A percentile compares a stretch with the other conserved stretches of the same genome.
These are phyloP conservation scores for Eristalis pertinax DNA, from an alignment of 2,888 invertebrate species.

Conservation along the genomic window DNA sequence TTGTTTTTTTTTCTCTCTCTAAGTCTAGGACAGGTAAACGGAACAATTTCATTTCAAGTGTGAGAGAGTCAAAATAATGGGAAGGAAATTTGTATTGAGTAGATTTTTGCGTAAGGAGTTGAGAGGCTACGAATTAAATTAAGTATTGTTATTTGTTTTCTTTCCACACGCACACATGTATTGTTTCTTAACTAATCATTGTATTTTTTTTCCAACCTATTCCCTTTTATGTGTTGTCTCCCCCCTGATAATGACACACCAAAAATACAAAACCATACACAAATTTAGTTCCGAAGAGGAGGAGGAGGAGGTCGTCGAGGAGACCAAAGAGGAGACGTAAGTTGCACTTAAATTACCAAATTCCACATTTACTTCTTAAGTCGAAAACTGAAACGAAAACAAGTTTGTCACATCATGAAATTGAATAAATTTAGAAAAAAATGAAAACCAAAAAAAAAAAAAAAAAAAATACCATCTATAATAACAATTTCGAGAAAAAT, in stretches of 20 bases:
- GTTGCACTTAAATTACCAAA: slow-evolving; percentile 70
- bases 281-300: slow-evolving; percentile 81
- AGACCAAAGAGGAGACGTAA: slow-evolving; percentile 81
- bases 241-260: slow-evolving; percentile 48
- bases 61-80: slow-evolving; percentile 13
- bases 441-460: slow-evolving; percentile 1
- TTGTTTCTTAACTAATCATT: slow-evolving; percentile 54
- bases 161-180: slow-evolving; percentile 20
- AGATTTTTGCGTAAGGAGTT: slow-evolving; percentile 34
- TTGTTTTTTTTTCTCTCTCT: slow-evolving; percentile 23
- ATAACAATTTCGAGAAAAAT: slow-evolving; percentile 4
- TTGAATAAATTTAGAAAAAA: neutral
- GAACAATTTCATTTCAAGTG: slow-evolving; percentile 3
- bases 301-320: slow-evolving; percentile 81
- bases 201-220: slow-evolving; percentile 45
- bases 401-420: slow-evolving; percentile 3
- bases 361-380: slow-evolving; percentile 21
- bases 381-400: neutral
- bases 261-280: slow-evolving; percentile 56
- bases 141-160: slow-evolving; percentile 54
- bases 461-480: slow-evolving; percentile 8
- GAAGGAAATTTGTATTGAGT: slow-evolving; percentile 43
- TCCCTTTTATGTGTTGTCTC: slow-evolving; percentile 15
- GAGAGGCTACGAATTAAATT: slow-evolving; percentile 36
- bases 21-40: slow-evolving; percentile 53